phyloP scores from a whole-genome alignment of 2,888 invertebrate genomes.

The Drosophila neutralis region DNA sequence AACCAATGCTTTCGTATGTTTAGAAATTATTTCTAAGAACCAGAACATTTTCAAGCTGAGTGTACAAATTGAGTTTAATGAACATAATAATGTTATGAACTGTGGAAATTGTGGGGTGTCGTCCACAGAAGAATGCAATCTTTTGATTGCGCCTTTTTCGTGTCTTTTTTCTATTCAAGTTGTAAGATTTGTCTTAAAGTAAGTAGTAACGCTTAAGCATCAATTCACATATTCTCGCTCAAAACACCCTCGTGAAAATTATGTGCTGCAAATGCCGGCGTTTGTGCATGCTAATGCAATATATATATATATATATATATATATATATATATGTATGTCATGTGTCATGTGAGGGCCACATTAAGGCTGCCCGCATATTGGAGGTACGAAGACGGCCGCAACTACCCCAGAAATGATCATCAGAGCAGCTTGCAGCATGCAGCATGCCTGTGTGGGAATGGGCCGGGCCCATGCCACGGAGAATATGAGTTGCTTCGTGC shows the following conservation, averaged over 20 bases:
- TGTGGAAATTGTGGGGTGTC: too few relatives aligned
- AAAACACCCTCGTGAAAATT: constrained; percentile 8
- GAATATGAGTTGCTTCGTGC: constrained; percentile 16
- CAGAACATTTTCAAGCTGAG: too few relatives aligned
- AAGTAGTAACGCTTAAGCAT: neutral
- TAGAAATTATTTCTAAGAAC: too few relatives aligned
- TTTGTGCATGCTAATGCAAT: constrained; percentile 11
- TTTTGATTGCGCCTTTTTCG: neutral
- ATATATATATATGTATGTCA: neutral
- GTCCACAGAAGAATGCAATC: neutral
- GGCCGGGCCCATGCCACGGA: constrained; percentile 31
- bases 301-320: neutral
- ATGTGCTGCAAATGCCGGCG: constrained; percentile 40
- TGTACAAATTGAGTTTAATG: too few relatives aligned
- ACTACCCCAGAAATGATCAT: constrained; percentile 28
- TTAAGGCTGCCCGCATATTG: constrained; percentile 51
- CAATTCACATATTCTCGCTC: neutral
- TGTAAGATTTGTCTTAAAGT: neutral
- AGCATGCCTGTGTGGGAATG: constrained; percentile 6
- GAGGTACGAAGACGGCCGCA: constrained; percentile 17
- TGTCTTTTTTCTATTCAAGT: neutral
- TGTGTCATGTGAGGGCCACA: constrained; percentile 24
- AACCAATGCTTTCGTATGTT: too few relatives aligned
- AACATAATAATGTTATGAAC: too few relatives aligned
- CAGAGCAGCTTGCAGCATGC: constrained; percentile 18